Evolutionary conservation across 1,140 invertebrate genomes (phyloP), one percentile per base, ranked within the genome.

Genomic region (Zaprionus vittiger): DNA sequence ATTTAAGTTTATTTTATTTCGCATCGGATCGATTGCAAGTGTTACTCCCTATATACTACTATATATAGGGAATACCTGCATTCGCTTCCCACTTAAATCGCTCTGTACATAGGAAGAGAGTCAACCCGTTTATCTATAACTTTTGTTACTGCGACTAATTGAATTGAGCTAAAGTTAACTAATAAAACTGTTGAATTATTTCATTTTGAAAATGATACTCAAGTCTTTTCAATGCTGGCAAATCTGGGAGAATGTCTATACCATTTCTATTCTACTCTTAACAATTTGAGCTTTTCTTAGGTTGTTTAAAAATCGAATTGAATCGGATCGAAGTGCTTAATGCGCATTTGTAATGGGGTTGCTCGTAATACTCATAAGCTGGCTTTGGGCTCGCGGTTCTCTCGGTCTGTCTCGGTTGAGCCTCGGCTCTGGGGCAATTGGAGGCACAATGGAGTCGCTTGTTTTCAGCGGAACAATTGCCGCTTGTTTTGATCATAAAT

Each of bases 401-500:
- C 41, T 6, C 38, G 5, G 1, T 15, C 38, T 41, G 14, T n/a
- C 2, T 41, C 5, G 38, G 38, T 47, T 47, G 41, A 47, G 41
- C 41, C 41, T 44, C 41, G 38, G 15, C 15, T 17, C 41, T n/a
- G 41, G n/a, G 28, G 5, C 26, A 28, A 7, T 38, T 5, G 61
- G 49, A 38, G 26, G 57, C 62, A 86, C 83, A 86, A 86, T 86
- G 77, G 63, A 52, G 49, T 59, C 80, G 34, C 63, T 83, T 86
- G 83, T 86, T 87, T 47, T 22, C 31, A 65, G 56, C 28, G 65
- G 31, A 79, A 65, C 75, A 77, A 76, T 67, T 83, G 83, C 56
- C 67, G 80, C 55, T 81, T 85, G 83, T 74, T 81, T 73, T 71
- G 66, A 60, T 62, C 83, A 78, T 86, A 86, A 86, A 86, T 86